Conservation (phyloP, 2,113 vertebrate genomes). For the Prinia subflava region DNA sequence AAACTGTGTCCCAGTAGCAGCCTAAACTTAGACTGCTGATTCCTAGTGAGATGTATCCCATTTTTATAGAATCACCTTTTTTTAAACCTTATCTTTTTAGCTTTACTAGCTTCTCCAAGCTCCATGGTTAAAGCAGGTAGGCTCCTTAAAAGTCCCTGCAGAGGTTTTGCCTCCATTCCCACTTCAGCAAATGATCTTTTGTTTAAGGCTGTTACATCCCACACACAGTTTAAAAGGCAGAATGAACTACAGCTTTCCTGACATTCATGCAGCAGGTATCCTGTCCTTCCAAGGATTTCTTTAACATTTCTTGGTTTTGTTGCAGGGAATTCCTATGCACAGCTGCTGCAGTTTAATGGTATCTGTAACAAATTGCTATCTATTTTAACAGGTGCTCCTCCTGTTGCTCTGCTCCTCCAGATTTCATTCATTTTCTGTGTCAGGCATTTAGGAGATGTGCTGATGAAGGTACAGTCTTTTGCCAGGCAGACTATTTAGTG, state of each 20-base stretch:
- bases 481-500: not conserved
- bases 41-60: not conserved
- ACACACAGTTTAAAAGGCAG: not conserved
- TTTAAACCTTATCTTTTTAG: not conserved
- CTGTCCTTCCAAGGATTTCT: not conserved
- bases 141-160: not conserved
- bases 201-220: not conserved
- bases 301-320: not conserved
- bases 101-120: not conserved
- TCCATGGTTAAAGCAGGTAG: not conserved
- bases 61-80: not conserved
- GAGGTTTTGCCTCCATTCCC: not conserved
- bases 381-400: slow-evolving; percentile 55
- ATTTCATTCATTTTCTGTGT: not conserved
- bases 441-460: not conserved
- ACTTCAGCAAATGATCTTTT: not conserved
- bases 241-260: not conserved
- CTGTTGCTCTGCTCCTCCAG: not conserved
- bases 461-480: not conserved
- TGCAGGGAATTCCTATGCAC: not conserved
- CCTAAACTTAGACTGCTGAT: not conserved
- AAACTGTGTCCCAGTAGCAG: not conserved
- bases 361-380: slow-evolving; percentile 33
- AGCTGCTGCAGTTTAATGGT: slow-evolving; percentile 40
- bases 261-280: not conserved